Base-by-base conservation (phyloP, 1,140 invertebrate species). In the Triops cancriformis region DNA sequence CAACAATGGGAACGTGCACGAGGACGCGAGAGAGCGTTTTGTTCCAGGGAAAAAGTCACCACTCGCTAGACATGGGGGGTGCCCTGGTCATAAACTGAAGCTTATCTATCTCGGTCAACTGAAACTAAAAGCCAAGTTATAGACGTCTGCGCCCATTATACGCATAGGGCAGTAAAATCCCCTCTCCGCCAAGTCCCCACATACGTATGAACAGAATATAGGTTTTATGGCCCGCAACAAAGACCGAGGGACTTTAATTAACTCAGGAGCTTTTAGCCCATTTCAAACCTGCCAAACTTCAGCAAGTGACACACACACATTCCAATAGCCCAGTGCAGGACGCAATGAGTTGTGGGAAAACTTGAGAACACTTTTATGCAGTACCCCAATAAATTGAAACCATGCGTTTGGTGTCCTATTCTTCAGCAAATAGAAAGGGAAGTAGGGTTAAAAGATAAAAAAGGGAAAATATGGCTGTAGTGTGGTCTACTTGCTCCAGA, bases 61-160 rank as follows among this genome's bases (percentile, higher is more conserved):
- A 23, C 31, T 37, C 31, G 31, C 31, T 37, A 37, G 31, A 37
- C 31, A 37, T 37, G 31, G 31, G 51, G 51, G 51, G 18, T 64
- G 14, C 18, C 51, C 51, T 23, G 51, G n/a, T 23, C 51, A 64
- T 64, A 64, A 64, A 64, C 10, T 64, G 23, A 64, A 64, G 23
- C 51, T 64, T 64, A 64, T 64, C 51, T 64, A 64, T 64, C 51
- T 64, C 51, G 51, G 51, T 64, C 51, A 64, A 64, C 51, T 64
- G 51, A 64, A 64, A 64, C 51, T 64, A 64, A 64, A 64, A 64
- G 51, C 51, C 31, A 37, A 64, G 51, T 64, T 64, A 23, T 64
- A 64, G 51, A 64, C 51, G 51, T 64, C 51, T 64, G 51, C 51
- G 23, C 14, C 51, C 51, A 64, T 64, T 64, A 64, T 64, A 64